Evolutionary conservation across 2,113 vertebrate species (phyloP).

Genomic region (Periophthalmodon schlosseri): DNA sequence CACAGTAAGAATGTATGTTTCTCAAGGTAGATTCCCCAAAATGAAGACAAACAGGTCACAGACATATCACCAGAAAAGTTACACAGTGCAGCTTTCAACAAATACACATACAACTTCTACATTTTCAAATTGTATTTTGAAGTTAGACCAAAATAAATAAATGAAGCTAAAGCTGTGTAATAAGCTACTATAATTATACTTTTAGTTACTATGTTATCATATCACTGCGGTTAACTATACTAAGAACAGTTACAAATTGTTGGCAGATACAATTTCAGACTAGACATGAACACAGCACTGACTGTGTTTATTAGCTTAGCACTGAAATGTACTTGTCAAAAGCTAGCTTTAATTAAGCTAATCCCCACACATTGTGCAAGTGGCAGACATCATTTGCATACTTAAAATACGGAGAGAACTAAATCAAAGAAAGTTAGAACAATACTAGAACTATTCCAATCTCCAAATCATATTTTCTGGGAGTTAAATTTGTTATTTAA

Average conservation of each 20-base stretch:
- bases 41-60: no score
- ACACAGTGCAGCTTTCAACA: no score
- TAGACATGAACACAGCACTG: neutral
- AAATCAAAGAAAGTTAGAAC: neutral
- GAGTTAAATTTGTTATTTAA: neutral
- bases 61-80: no score
- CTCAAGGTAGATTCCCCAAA: no score
- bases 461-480: neutral
- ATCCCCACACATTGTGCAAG: neutral
- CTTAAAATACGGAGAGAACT: neutral
- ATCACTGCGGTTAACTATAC: no score
- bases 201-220: no score
- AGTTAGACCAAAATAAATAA: no score
- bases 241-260: neutral
- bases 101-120: no score
- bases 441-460: neutral
- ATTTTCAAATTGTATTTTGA: no score
- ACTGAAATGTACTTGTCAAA: neutral
- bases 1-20: no score
- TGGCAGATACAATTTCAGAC: neutral
- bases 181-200: no score
- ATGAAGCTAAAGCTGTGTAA: no score
- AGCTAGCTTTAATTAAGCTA: constrained; percentile 3
- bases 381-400: neutral
- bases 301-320: neutral